Percentiles rank a stretch among this genome's conserved stretches.
These are phyloP conservation scores for Mimumesa dahlbomi DNA, from an alignment of 2,888 invertebrate species.

Conservation along the genomic window DNA sequence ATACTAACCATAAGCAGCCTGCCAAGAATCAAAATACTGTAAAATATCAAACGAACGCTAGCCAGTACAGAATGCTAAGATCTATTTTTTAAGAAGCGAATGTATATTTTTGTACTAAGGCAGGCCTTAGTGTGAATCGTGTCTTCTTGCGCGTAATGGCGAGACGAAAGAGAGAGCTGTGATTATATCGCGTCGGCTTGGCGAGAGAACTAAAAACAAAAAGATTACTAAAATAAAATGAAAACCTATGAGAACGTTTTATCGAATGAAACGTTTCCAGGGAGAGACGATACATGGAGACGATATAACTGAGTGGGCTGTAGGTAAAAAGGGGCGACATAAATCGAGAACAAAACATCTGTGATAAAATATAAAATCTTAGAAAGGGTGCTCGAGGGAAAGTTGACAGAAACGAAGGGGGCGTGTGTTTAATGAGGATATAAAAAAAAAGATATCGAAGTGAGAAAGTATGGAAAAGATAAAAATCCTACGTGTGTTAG, in stretches of 20 bases:
- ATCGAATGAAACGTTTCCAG: slow-evolving; percentile 10
- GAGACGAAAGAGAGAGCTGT: slow-evolving; percentile 64
- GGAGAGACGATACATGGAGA: slow-evolving; percentile 29
- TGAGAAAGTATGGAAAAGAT: slow-evolving; percentile 12
- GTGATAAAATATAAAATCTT: slow-evolving; percentile 72
- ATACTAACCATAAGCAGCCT: slow-evolving; percentile 70
- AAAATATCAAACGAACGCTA: slow-evolving; percentile 74
- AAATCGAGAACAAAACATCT: slow-evolving; percentile 71
- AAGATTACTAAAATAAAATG: not conserved
- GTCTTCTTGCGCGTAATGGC: slow-evolving; percentile 63
- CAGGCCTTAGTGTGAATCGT: slow-evolving; percentile 77
- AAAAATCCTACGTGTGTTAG: slow-evolving; percentile 30
- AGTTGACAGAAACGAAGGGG: slow-evolving; percentile 20
- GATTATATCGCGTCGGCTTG: slow-evolving; percentile 63
- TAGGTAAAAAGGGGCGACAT: slow-evolving; percentile 46
- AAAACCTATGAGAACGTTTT: not conserved
- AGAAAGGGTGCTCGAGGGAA: slow-evolving; percentile 69
- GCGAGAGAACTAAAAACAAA: slow-evolving; percentile 21
- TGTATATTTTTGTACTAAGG: slow-evolving; percentile 80
- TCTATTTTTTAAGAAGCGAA: slow-evolving; percentile 80
- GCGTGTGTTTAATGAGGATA: slow-evolving; percentile 21
- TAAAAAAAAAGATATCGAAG: not conserved
- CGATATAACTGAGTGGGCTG: slow-evolving; percentile 59
- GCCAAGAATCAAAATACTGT: slow-evolving; percentile 74
- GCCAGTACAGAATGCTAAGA: slow-evolving; percentile 76